Conservation (phyloP, 2,113 vertebrate species). For the Notothenia rossii region DNA sequence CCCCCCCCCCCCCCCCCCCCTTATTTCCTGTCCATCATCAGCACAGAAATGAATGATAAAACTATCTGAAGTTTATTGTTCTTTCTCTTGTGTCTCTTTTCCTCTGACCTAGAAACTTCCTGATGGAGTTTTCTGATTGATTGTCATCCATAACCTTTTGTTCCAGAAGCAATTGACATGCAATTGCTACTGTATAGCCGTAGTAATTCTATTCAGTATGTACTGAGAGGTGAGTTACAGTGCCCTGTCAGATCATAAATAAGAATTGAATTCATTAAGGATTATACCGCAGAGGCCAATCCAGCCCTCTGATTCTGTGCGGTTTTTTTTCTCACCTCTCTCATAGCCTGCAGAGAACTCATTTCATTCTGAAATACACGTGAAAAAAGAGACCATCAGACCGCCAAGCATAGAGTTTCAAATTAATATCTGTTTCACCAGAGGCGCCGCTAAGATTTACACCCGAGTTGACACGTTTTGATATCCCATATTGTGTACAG, state of each 20-base stretch:
- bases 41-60: constrained; percentile 42
- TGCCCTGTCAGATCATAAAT: constrained; percentile 79
- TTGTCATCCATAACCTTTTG: constrained; percentile 74
- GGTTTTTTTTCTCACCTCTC: constrained; percentile 68
- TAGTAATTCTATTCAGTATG: constrained; percentile 66
- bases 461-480: constrained; percentile 76
- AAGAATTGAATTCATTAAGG: constrained; percentile 81
- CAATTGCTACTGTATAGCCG: constrained; percentile 67
- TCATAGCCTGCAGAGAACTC: constrained; percentile 73
- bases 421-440: constrained; percentile 84
- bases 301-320: constrained; percentile 38
- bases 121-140: constrained; percentile 68
- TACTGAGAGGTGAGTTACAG: constrained; percentile 70
- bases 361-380: constrained; percentile 78
- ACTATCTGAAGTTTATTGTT: constrained; percentile 14
- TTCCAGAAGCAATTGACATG: constrained; percentile 75
- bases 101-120: constrained; percentile 58
- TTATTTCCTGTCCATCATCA: constrained; percentile 58
- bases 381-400: constrained; percentile 73
- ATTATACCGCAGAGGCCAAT: constrained; percentile 72
- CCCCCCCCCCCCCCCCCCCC: constrained; percentile 2
- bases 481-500: constrained; percentile 79
- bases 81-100: constrained; percentile 33
- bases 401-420: constrained; percentile 75
- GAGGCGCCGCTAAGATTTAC: constrained; percentile 79